Conservation (phyloP, 2,797 vertebrate genomes). For the Taeniopygia guttata region DNA sequence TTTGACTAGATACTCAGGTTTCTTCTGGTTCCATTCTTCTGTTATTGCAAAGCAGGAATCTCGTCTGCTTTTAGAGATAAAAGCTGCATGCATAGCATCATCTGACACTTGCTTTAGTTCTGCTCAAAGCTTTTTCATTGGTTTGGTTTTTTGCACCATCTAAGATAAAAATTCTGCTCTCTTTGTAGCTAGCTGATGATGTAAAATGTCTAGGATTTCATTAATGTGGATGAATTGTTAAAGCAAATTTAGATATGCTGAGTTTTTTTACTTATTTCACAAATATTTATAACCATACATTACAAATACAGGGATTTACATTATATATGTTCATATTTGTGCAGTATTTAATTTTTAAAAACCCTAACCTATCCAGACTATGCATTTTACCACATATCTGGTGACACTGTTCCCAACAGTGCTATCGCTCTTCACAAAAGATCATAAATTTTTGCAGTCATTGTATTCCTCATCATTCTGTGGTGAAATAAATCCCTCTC, state of each 20-base stretch:
- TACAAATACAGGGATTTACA: neutral
- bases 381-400: neutral
- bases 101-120: neutral
- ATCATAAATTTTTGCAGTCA: neutral
- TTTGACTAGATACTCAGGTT: neutral
- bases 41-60: neutral
- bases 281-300: neutral
- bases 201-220: neutral
- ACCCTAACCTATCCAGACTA: neutral
- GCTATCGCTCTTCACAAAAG: neutral
- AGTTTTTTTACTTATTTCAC: neutral
- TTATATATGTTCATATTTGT: neutral
- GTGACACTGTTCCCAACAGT: neutral
- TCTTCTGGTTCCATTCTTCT: neutral
- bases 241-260: neutral
- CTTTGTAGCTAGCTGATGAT: neutral
- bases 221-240: neutral
- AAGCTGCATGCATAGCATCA: neutral
- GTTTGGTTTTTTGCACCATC: neutral
- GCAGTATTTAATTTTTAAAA: neutral
- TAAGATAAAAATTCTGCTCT: neutral
- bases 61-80: neutral
- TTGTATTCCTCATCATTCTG: neutral
- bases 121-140: neutral
- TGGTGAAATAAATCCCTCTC: neutral